These are phyloP conservation scores for Echiichthys vipera DNA, from an alignment of 2,797 vertebrate genomes.

Conservation along the genomic window DNA sequence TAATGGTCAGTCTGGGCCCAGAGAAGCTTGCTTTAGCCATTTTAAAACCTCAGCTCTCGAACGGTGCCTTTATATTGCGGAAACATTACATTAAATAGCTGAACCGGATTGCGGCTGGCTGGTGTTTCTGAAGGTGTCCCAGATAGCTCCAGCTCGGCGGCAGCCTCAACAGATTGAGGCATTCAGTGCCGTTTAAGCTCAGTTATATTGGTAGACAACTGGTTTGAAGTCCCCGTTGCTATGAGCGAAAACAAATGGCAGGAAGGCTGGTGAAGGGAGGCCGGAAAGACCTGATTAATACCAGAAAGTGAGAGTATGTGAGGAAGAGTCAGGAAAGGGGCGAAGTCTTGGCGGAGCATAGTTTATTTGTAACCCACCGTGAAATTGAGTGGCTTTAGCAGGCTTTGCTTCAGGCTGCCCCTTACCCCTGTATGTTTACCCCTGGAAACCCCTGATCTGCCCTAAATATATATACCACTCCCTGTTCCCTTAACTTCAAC, in stretches of 20 bases:
- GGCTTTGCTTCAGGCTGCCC: slow-evolving; percentile 70
- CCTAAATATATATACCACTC: slow-evolving; percentile 32
- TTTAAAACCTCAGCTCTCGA: slow-evolving; percentile 83
- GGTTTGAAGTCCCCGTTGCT: slow-evolving; percentile 68
- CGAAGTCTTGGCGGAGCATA: slow-evolving; percentile 70
- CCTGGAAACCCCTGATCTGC: slow-evolving; percentile 55
- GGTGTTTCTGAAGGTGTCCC: slow-evolving; percentile 76
- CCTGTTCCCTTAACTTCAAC: slow-evolving; percentile 9
- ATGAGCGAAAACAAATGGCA: slow-evolving; percentile 79
- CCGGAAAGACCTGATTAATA: slow-evolving; percentile 83
- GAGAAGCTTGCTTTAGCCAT: slow-evolving; percentile 82
- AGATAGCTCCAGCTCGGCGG: slow-evolving; percentile 66
- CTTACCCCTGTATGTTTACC: slow-evolving; percentile 66
- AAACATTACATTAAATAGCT: slow-evolving; percentile 88
- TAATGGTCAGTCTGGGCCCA: slow-evolving; percentile 86
- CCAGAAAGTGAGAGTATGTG: slow-evolving; percentile 58
- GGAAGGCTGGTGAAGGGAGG: slow-evolving; percentile 60
- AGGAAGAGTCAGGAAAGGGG: slow-evolving; percentile 63
- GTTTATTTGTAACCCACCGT: slow-evolving; percentile 85
- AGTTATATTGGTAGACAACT: slow-evolving; percentile 59
- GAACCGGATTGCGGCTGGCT: slow-evolving; percentile 70
- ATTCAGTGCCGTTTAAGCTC: slow-evolving; percentile 44
- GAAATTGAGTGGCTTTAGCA: slow-evolving; percentile 83
- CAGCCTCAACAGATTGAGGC: slow-evolving; percentile 59
- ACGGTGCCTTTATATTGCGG: slow-evolving; percentile 84